Percentiles rank a stretch among this genome's conserved stretches.
phyloP scores from a whole-genome alignment of 2,113 vertebrate species.

The Mastomys coucha region DNA sequence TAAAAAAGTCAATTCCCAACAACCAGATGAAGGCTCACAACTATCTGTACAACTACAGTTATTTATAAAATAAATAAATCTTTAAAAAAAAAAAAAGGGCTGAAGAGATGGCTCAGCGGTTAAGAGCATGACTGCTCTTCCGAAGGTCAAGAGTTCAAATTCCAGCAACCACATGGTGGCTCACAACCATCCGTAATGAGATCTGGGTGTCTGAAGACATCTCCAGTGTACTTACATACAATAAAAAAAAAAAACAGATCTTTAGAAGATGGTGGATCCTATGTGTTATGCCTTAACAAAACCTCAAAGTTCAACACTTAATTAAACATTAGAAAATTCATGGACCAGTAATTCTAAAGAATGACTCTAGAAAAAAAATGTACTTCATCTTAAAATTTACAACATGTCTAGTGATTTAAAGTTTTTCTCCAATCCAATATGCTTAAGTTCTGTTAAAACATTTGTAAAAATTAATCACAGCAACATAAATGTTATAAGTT shows the following conservation, averaged over 20 bases:
- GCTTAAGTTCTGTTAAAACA: slow-evolving; percentile 24
- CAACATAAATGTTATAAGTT: background rate
- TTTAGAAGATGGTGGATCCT: background rate
- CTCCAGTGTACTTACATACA: too few relatives aligned
- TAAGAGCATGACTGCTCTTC: too few relatives aligned
- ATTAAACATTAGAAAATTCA: background rate
- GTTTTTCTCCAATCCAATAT: background rate
- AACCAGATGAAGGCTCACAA: too few relatives aligned
- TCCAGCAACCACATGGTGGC: too few relatives aligned
- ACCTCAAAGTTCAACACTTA: background rate
- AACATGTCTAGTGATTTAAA: slow-evolving; percentile 49
- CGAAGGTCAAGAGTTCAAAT: too few relatives aligned
- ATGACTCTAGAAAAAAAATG: slow-evolving; percentile 11
- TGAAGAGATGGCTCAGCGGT: too few relatives aligned
- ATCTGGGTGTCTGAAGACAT: too few relatives aligned
- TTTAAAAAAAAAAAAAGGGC: too few relatives aligned
- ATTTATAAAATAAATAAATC: too few relatives aligned
- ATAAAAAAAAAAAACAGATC: background rate
- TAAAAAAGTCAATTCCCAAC: too few relatives aligned
- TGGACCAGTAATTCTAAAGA: background rate
- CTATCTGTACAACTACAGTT: too few relatives aligned
- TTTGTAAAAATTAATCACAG: background rate
- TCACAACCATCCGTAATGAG: too few relatives aligned
- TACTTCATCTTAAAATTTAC: slow-evolving; percentile 54
- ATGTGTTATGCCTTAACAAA: background rate